Evolutionary conservation across 2,888 invertebrate species (phyloP).

Genomic region (Helobdella robusta): DNA sequence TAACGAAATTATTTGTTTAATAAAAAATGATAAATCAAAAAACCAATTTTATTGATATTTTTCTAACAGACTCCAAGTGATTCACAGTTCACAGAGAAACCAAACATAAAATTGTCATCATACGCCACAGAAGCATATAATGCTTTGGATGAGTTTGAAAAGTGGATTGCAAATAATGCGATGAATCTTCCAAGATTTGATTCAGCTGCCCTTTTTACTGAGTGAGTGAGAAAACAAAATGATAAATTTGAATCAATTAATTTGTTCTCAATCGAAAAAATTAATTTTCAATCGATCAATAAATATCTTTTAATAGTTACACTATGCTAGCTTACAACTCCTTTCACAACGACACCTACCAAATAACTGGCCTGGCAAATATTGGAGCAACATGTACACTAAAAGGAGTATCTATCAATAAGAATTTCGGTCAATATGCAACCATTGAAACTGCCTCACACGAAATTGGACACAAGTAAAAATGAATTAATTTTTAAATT

Average conservation of each 20-base stretch:
- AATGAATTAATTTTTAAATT: neutral
- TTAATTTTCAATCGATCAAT: neutral
- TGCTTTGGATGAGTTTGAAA: conserved; percentile 9
- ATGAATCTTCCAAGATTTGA: conserved; percentile 23
- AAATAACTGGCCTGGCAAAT: conserved; percentile 23
- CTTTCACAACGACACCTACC: neutral
- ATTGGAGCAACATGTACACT: conserved; percentile 21
- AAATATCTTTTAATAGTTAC: neutral
- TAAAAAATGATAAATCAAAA: too few relatives aligned
- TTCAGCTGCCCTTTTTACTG: conserved; percentile 22
- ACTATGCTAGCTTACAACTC: neutral
- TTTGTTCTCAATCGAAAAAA: neutral
- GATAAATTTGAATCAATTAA: neutral
- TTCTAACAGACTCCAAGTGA: conserved; percentile 20
- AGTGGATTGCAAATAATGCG: conserved; percentile 9
- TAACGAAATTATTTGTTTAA: neutral
- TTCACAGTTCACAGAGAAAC: conserved; percentile 23
- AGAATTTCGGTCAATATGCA: conserved; percentile 28
- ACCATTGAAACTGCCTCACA: conserved; percentile 34
- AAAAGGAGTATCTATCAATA: conserved; percentile 25
- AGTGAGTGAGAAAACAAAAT: conserved; percentile 8
- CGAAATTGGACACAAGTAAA: conserved; percentile 37
- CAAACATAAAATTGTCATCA: neutral
- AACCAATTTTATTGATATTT: too few relatives aligned
- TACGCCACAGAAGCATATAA: neutral